Conservation (phyloP, 2,888 invertebrate genomes). For the Acanthosepion lycidas region DNA sequence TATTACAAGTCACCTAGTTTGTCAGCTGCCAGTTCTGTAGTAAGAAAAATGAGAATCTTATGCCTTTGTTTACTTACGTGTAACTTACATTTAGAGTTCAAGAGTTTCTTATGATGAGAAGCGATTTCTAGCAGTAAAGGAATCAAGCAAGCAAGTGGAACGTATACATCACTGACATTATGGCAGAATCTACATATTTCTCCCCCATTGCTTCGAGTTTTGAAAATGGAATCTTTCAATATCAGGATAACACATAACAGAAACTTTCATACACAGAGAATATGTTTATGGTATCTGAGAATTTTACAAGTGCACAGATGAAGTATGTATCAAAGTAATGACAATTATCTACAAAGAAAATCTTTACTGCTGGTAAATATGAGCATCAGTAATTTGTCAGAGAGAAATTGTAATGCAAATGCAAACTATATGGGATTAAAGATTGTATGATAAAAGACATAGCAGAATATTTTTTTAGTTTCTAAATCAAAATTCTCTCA, state of each 20-base stretch:
- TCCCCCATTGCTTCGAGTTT: not conserved
- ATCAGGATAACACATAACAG: not conserved
- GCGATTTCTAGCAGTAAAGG: not conserved
- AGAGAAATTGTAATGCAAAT: not conserved
- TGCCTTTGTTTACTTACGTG: not conserved
- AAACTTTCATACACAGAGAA: not conserved
- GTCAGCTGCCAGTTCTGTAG: not conserved
- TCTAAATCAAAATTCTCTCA: not conserved
- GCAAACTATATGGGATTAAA: not conserved
- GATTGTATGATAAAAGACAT: not conserved
- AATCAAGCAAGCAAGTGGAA: not conserved
- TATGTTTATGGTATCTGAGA: not conserved
- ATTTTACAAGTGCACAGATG: not conserved
- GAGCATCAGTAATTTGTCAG: not conserved
- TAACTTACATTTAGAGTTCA: not conserved
- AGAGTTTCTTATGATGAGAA: not conserved
- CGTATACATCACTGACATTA: not conserved
- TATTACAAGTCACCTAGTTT: slow-evolving; percentile 24
- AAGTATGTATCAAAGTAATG: not conserved
- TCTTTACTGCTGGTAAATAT: not conserved
- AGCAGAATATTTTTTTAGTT: not conserved
- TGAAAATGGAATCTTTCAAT: not conserved
- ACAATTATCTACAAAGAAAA: not conserved
- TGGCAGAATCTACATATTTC: not conserved
- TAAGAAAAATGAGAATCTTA: not conserved